A percentile compares a stretch with the other conserved stretches of the same genome.
phyloP scores from a whole-genome alignment of 30 jellyfish, hydroid and myxozoan genomes.

The Catostylus mosaicus region DNA sequence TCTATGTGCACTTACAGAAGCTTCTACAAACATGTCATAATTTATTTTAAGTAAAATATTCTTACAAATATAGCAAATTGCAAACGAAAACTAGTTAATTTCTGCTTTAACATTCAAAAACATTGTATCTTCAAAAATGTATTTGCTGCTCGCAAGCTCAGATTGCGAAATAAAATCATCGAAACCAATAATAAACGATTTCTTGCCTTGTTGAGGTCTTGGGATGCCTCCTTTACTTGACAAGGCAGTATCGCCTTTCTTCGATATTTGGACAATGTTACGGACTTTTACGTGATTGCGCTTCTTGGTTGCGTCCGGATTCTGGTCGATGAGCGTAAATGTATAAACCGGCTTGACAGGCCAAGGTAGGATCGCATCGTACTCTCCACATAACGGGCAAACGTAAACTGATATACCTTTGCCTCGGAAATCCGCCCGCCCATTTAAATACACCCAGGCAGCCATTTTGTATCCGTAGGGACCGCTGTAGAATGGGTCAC shows the following conservation, averaged over 20 bases:
- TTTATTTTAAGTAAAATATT: too few relatives aligned
- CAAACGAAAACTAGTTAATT: not conserved
- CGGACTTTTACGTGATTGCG: conserved; percentile 89
- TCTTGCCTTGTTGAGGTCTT: conserved; percentile 77
- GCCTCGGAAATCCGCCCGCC: conserved; percentile 88
- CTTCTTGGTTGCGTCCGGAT: conserved; percentile 50
- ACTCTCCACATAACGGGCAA: conserved; percentile 89
- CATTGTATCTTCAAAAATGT: conserved; percentile 76
- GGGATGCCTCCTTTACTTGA: conserved; percentile 84
- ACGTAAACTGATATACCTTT: conserved; percentile 85
- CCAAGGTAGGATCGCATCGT: conserved; percentile 92
- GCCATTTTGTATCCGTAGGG: conserved; percentile 90
- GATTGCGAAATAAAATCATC: conserved; percentile 89
- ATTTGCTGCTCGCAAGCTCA: conserved; percentile 69
- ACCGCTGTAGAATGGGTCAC: conserved; percentile 79
- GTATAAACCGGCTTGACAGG: conserved; percentile 83
- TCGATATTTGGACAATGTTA: conserved; percentile 79
- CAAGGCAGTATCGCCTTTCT: conserved; percentile 71
- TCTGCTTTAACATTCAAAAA: conserved; percentile 79
- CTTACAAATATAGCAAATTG: not conserved
- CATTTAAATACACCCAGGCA: conserved; percentile 91
- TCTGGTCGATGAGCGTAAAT: conserved; percentile 86
- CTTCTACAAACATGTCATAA: not conserved
- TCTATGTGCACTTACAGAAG: not conserved
- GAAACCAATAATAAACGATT: conserved; percentile 86